These are phyloP conservation scores for Drosophila putrida DNA, from an alignment of 2,888 invertebrate species.

Conservation along the genomic window DNA sequence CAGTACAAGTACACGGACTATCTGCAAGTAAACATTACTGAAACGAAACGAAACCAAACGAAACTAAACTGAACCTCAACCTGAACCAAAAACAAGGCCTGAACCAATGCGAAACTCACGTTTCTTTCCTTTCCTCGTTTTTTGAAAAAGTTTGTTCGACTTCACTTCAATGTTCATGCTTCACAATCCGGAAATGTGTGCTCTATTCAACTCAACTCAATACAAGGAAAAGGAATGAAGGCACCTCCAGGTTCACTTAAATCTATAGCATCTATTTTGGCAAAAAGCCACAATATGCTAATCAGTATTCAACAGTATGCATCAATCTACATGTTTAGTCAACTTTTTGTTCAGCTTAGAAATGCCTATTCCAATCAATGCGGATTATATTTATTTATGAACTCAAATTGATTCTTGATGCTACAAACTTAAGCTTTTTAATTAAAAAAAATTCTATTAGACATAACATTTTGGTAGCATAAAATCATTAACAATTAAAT, in stretches of 20 bases:
- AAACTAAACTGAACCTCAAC: conserved; percentile 14
- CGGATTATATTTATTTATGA: too few relatives aligned
- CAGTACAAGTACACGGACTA: conserved; percentile 22
- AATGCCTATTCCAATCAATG: neutral
- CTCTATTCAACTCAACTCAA: too few relatives aligned
- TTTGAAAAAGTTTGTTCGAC: conserved; percentile 30
- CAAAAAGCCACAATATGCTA: neutral
- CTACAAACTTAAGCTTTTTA: too few relatives aligned
- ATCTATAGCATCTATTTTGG: neutral
- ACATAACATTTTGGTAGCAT: too few relatives aligned
- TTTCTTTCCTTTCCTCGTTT: conserved; percentile 5
- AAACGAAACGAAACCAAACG: too few relatives aligned
- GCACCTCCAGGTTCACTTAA: conserved; percentile 11
- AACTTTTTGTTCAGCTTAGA: neutral
- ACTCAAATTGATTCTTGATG: too few relatives aligned
- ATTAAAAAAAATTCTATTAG: too few relatives aligned
- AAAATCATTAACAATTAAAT: too few relatives aligned
- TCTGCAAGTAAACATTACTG: conserved; percentile 36
- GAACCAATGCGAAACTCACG: conserved; percentile 34
- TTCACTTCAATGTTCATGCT: conserved; percentile 24
- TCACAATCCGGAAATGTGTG: neutral
- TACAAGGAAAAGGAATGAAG: too few relatives aligned
- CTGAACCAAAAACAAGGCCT: neutral
- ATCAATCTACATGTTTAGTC: neutral
- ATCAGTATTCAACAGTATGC: neutral